Percentiles rank a stretch among this genome's conserved stretches.
Conservation (phyloP, 2,797 vertebrate genomes). For the Caiman crocodilus region DNA sequence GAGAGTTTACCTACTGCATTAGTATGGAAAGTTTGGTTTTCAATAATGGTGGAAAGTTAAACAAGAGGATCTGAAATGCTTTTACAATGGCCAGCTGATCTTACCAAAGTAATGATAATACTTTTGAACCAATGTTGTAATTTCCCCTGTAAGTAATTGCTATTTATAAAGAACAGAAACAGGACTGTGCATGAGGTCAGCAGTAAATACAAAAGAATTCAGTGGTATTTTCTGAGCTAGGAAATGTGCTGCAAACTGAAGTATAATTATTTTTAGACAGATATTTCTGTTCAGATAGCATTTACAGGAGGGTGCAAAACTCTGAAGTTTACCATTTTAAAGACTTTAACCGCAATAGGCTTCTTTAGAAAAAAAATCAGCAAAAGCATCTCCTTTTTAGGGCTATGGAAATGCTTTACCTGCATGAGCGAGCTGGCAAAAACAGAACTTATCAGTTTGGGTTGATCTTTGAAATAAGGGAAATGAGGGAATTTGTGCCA, state of each 20-base stretch:
- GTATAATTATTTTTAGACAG: background rate
- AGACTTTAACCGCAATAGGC: too few species aligned
- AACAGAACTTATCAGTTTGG: background rate
- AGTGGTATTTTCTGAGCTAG: conserved; percentile 3
- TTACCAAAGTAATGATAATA: conserved; percentile 12
- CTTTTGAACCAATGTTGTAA: conserved; percentile 25
- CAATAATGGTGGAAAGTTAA: conserved; percentile 16
- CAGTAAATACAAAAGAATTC: background rate
- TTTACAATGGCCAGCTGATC: background rate
- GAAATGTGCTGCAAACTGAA: background rate
- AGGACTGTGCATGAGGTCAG: background rate
- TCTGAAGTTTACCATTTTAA: background rate
- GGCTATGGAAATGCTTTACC: too few species aligned
- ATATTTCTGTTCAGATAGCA: background rate
- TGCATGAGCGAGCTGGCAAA: background rate
- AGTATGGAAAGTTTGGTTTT: background rate
- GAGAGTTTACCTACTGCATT: conserved; percentile 8
- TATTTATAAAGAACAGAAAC: conserved; percentile 8
- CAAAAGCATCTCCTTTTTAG: too few species aligned
- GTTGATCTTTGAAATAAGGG: background rate
- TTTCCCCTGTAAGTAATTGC: conserved; percentile 33
- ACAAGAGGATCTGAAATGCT: conserved; percentile 5
- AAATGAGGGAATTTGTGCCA: background rate
- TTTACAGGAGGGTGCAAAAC: background rate
- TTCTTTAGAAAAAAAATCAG: too few species aligned